phyloP scores from a whole-genome alignment of 1,140 invertebrate species.

The Bilobella aurantiaca region DNA sequence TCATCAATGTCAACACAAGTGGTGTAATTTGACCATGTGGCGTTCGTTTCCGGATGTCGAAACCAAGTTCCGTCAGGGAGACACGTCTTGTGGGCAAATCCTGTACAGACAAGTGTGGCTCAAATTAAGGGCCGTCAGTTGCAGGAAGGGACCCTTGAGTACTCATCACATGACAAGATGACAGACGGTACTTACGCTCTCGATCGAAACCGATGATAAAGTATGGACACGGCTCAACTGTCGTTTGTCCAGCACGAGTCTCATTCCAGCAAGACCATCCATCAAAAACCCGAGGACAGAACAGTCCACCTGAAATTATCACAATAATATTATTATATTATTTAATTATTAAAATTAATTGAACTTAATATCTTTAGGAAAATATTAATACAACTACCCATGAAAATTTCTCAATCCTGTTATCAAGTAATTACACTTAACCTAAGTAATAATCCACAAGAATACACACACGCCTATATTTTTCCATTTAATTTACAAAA shows the following conservation, averaged over 20 bases:
- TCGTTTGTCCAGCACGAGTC: slow-evolving; percentile 42
- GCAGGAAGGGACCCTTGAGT: background rate
- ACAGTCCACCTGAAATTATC: slow-evolving; percentile 30
- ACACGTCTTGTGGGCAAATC: slow-evolving; percentile 38
- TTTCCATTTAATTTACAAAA: no score
- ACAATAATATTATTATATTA: background rate
- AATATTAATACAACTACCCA: no score
- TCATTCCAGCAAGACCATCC: slow-evolving; percentile 49
- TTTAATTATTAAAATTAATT: background rate
- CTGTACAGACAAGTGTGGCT: background rate
- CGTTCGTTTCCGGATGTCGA: slow-evolving; percentile 39
- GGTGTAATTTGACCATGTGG: slow-evolving; percentile 47
- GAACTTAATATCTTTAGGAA: no score
- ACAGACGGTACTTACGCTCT: slow-evolving; percentile 36
- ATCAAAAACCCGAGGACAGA: slow-evolving; percentile 46
- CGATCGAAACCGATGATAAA: slow-evolving; percentile 42
- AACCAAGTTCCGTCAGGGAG: slow-evolving; percentile 43
- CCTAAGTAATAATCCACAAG: no score
- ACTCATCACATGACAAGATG: background rate
- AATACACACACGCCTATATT: no score
- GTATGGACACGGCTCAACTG: slow-evolving; percentile 42
- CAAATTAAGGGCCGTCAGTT: background rate
- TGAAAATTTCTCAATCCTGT: no score
- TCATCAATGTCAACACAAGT: slow-evolving; percentile 44
- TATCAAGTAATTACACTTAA: no score